Evolutionary conservation across 2,888 invertebrate species (phyloP), one percentile per base, ranked within the genome.

Genomic region (Entomobrya multifasciata): DNA sequence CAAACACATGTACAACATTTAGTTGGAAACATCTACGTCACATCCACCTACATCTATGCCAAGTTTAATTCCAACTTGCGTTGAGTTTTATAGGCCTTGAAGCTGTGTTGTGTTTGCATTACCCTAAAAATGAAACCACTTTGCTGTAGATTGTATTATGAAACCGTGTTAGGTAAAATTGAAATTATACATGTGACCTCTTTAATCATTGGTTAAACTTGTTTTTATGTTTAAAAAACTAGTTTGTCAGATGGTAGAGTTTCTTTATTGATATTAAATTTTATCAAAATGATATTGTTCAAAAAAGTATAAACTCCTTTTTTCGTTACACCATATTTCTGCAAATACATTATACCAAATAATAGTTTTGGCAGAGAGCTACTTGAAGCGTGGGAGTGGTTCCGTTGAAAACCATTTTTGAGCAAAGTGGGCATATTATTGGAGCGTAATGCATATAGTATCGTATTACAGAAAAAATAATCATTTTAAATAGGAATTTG

Each of bases 401-500:
- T 65, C 27, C 52, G 83, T 65, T 74, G 76, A n/a, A n/a, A n/a
- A n/a, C n/a, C n/a, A n/a, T n/a, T 67, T 67, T 67, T 20, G 55
- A 22, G 36, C 20, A 76, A 57, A 47, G 47, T 70, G 25, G 22
- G 49, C 47, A 47, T 47, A 47, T 47, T 44, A 47, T n/a, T 47
- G 82, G 22, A 36, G 30, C 10, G 20, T 6, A 30, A 47, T 47
- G n/a, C 47, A n/a, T n/a, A n/a, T n/a, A n/a, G n/a, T n/a, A n/a
- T n/a, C 1, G 65, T 25, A 74, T 30, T 55, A 55, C 36, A 49
- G 13, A 74, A 82, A 30, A 83, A 62, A 17, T 78, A 86, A 86
- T 86, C 85, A 78, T 86, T 79, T 79, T 79, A 44, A 86, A 79
- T 72, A 52, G 72, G 47, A 79, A 77, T 78, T 78, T 85, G 85